phyloP scores from a whole-genome alignment of 2,888 invertebrate species.

The Dryococelus australis region DNA sequence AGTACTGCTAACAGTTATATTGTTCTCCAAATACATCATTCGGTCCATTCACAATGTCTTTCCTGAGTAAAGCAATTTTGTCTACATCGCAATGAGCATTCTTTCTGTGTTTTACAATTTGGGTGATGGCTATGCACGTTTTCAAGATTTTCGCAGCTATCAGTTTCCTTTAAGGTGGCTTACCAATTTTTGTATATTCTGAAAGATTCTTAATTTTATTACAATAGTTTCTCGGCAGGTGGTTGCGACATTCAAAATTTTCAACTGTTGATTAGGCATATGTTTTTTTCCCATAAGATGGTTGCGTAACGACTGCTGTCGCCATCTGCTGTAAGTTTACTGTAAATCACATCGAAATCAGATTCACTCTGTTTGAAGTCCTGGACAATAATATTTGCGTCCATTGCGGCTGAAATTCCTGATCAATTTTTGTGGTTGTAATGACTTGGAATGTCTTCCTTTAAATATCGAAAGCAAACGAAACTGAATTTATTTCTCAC shows the following conservation, averaged over 20 bases:
- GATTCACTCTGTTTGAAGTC: constrained; percentile 26
- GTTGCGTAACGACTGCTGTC: constrained; percentile 13
- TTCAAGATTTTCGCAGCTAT: not conserved
- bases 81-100: no score
- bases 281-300: constrained; percentile 1
- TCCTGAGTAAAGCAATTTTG: no score
- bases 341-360: not conserved
- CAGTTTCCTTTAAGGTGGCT: not conserved
- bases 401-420: not conserved
- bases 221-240: constrained; percentile 29
- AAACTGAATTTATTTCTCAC: no score
- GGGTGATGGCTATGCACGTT: constrained; percentile 5
- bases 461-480: no score
- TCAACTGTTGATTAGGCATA: not conserved
- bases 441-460: no score
- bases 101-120: no score
- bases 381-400: constrained; percentile 31
- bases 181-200: no score
- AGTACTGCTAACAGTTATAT: no score
- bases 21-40: no score
- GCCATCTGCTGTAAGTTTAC: constrained; percentile 21
- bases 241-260: constrained; percentile 25
- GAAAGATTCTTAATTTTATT: constrained; percentile 23
- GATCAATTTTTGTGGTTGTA: no score
- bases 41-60: no score